phyloP scores from a whole-genome alignment of 2,113 vertebrate species.

The Thinocorus orbignyianus region DNA sequence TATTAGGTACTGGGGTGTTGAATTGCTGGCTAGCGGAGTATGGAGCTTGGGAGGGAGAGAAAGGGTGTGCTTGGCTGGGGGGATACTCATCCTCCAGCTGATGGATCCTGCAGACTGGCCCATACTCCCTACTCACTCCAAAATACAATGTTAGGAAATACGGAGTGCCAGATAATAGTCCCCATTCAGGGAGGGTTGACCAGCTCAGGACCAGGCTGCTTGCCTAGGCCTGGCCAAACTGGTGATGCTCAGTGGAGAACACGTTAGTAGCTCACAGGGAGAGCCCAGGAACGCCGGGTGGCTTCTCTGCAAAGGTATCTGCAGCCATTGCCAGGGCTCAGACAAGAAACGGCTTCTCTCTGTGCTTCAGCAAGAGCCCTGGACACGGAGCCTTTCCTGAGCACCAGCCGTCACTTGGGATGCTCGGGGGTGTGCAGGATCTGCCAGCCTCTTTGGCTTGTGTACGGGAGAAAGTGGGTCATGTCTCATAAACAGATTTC shows the following conservation, averaged over 20 bases:
- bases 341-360: background rate
- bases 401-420: fast-evolving
- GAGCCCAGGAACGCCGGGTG: fast-evolving
- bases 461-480: background rate
- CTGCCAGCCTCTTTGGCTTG: constrained; percentile 10
- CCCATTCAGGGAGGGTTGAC: background rate
- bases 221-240: background rate
- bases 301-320: background rate
- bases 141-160: background rate
- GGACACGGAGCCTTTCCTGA: fast-evolving
- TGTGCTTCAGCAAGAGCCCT: background rate
- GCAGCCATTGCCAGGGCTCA: background rate
- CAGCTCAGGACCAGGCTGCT: background rate
- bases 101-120: background rate
- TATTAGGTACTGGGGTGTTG: background rate
- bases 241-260: background rate
- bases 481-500: background rate
- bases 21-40: background rate
- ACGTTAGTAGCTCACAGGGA: fast-evolving
- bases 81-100: too few relatives aligned
- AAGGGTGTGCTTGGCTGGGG: background rate
- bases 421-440: background rate
- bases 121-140: background rate
- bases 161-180: background rate
- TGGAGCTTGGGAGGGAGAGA: background rate